Evolutionary conservation across 2,113 vertebrate species (phyloP).

Genomic region (Muntiacus muntjak): DNA sequence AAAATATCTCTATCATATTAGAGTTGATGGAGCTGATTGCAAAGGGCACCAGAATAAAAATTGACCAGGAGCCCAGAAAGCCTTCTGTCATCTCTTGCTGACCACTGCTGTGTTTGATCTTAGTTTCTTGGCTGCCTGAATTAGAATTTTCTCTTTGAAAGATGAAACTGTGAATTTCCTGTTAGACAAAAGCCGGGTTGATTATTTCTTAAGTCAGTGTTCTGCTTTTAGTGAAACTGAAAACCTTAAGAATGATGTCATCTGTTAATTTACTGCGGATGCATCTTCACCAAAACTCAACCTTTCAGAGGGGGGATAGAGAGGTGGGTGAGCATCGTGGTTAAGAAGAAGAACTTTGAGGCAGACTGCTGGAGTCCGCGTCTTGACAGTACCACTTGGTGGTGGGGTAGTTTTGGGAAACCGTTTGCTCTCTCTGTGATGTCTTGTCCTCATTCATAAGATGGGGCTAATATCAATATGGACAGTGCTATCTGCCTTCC

Average conservation of each 20-base stretch:
- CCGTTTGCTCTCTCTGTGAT: neutral
- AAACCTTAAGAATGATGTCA: neutral
- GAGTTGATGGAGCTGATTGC: neutral
- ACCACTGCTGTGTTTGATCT: neutral
- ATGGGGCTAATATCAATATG: fast-evolving
- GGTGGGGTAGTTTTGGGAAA: too few species aligned
- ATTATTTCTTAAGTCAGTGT: neutral
- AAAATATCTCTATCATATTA: neutral
- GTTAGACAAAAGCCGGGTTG: neutral
- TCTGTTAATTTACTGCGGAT: neutral
- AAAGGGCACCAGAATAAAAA: neutral
- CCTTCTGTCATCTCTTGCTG: neutral
- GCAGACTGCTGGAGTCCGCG: fast-evolving
- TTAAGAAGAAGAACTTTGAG: neutral
- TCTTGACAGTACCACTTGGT: fast-evolving
- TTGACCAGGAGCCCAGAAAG: neutral
- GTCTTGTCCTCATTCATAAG: neutral
- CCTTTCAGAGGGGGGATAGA: fast-evolving
- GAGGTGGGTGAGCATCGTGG: fast-evolving
- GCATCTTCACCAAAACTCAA: neutral
- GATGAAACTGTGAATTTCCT: conserved; percentile 22
- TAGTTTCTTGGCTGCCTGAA: neutral
- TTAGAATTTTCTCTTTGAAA: conserved; percentile 42
- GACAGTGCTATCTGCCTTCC: fast-evolving
- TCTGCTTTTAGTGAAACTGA: neutral